Percentiles rank a stretch among this genome's conserved stretches.
Evolutionary conservation across 2,888 invertebrate species (phyloP).

Genomic region (Nemapogon koenigi): DNA sequence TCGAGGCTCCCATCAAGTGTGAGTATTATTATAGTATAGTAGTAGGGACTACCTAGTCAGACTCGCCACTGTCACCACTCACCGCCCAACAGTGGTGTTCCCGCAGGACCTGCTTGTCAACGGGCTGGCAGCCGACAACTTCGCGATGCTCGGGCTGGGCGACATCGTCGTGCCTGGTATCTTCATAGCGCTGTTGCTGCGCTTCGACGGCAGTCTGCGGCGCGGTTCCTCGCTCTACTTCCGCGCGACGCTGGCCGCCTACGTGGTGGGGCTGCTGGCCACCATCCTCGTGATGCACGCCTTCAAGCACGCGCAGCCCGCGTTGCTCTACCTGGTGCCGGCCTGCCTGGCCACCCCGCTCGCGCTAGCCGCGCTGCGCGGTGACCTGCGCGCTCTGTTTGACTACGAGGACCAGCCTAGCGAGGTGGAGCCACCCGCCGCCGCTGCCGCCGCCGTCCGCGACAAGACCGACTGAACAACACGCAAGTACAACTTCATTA

Average conservation of each 20-base stretch:
- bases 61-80: neutral
- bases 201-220: conserved; percentile 92
- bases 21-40: conserved; percentile 31
- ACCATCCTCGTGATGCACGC: conserved; percentile 98
- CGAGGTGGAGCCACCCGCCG: conserved; percentile 22
- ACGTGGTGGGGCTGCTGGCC: conserved; percentile 89
- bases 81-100: conserved; percentile 79
- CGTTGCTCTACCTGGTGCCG: conserved; percentile 95
- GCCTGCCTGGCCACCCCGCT: conserved; percentile 93
- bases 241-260: conserved; percentile 88
- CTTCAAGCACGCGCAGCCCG: conserved; percentile 98
- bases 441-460: conserved; percentile 24
- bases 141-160: conserved; percentile 98
- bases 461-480: neutral
- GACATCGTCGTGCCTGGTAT: conserved; percentile 99
- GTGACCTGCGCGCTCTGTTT: conserved; percentile 89
- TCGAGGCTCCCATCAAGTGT: conserved; percentile 99
- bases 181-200: conserved; percentile 94
- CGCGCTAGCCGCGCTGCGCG: conserved; percentile 84
- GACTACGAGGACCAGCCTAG: conserved; percentile 56
- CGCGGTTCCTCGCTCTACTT: conserved; percentile 86
- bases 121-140: conserved; percentile 89
- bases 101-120: conserved; percentile 96
- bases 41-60: neutral
- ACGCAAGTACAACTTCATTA: neutral